phyloP scores from a whole-genome alignment of 2,113 vertebrate species.

The Talpa occidentalis region DNA sequence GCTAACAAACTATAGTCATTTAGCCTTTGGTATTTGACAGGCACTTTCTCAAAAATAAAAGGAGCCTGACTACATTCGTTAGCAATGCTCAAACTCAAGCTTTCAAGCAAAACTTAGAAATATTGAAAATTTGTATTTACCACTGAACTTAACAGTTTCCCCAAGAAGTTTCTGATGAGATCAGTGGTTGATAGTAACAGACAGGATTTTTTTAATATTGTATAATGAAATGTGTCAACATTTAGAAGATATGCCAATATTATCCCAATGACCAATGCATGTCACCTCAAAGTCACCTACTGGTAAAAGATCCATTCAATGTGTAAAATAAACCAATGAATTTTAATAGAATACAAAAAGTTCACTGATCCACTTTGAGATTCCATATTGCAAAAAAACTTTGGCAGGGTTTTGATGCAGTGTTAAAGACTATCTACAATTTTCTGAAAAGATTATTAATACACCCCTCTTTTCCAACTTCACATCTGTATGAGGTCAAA shows the following conservation, averaged over 20 bases:
- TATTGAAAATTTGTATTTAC: not conserved
- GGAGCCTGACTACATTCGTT: not conserved
- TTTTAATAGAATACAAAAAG: not conserved
- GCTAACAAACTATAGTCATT: constrained; percentile 17
- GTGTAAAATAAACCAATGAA: constrained; percentile 30
- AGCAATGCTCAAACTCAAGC: constrained; percentile 1
- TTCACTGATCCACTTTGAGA: not conserved
- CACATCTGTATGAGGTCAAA: not conserved
- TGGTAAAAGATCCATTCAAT: not conserved
- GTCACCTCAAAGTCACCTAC: not conserved
- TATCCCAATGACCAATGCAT: not conserved
- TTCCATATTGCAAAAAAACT: not conserved
- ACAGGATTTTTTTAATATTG: not conserved
- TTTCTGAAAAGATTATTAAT: not conserved
- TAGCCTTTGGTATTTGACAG: not conserved
- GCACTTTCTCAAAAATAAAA: constrained; percentile 33
- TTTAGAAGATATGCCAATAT: not conserved
- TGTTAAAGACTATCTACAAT: not conserved
- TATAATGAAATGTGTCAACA: constrained; percentile 13
- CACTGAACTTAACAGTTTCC: not conserved
- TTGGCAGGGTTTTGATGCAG: not conserved
- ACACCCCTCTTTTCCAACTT: not conserved
- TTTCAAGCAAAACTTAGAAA: constrained; percentile 9
- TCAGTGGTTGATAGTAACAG: not conserved
- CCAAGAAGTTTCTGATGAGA: constrained; percentile 23